A percentile compares a stretch with the other conserved stretches of the same genome.
phyloP scores from a whole-genome alignment of 2,888 invertebrate species.

The Caenorhabditis becei region DNA sequence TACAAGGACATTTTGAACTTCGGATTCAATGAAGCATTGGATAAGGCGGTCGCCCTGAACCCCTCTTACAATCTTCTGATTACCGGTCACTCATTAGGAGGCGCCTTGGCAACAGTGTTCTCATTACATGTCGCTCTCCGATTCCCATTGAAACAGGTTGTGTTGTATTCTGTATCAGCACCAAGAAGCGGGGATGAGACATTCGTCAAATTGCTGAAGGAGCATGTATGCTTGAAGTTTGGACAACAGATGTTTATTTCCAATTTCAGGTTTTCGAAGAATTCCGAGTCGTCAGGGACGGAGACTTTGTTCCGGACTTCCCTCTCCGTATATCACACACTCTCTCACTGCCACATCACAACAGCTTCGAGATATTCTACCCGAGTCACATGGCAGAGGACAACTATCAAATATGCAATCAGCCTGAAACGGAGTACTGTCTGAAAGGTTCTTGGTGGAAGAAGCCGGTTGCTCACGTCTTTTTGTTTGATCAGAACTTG shows the following conservation, averaged over 20 bases:
- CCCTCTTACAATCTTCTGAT: slow-evolving; percentile 51
- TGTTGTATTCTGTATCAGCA: slow-evolving; percentile 53
- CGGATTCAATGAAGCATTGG: slow-evolving; percentile 47
- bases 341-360: slow-evolving; percentile 59
- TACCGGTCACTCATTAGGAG: slow-evolving; percentile 66
- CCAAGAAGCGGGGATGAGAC: slow-evolving; percentile 66
- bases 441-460: slow-evolving; percentile 60
- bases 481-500: slow-evolving; percentile 60
- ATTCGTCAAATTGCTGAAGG: slow-evolving; percentile 50
- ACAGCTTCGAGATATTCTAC: slow-evolving; percentile 64
- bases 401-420: slow-evolving; percentile 57
- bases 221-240: slow-evolving; percentile 33
- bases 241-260: too few relatives aligned
- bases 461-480: slow-evolving; percentile 51
- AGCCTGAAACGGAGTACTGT: slow-evolving; percentile 62
- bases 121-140: slow-evolving; percentile 59
- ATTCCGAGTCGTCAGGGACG: slow-evolving; percentile 63
- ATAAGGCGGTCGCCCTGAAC: slow-evolving; percentile 21
- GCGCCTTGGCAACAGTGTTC: slow-evolving; percentile 61
- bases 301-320: slow-evolving; percentile 64
- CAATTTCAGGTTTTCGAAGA: slow-evolving; percentile 53
- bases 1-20: slow-evolving; percentile 53
- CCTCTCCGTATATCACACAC: slow-evolving; percentile 62
- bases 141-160: slow-evolving; percentile 25
- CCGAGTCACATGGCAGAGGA: slow-evolving; percentile 44